Conservation (phyloP, 2,888 invertebrate species). For the Sinelater perroti region DNA sequence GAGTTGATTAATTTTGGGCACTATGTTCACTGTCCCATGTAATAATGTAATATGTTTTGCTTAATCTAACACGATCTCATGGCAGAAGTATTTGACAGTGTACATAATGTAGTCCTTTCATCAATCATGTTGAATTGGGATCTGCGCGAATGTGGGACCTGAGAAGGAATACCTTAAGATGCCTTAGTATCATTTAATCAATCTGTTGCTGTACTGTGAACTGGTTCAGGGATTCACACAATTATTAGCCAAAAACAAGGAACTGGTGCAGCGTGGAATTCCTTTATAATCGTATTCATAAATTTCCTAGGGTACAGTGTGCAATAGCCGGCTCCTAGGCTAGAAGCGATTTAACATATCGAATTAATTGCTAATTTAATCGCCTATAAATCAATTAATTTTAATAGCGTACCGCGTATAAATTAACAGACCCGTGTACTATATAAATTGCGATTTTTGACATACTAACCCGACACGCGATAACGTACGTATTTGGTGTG, state of each 20-base stretch:
- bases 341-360: conserved; percentile 19
- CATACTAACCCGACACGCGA: conserved; percentile 10
- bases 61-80: conserved; percentile 46
- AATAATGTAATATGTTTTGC: conserved; percentile 47
- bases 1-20: conserved; percentile 47
- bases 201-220: no score
- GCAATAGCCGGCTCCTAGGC: conserved; percentile 5
- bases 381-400: conserved; percentile 27
- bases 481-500: no score
- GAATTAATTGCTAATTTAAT: conserved; percentile 29
- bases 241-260: neutral
- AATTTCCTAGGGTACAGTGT: neutral
- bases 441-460: conserved; percentile 18
- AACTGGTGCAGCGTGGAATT: no score
- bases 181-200: conserved; percentile 13
- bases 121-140: conserved; percentile 40
- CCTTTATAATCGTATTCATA: neutral
- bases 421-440: conserved; percentile 21
- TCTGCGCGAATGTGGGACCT: conserved; percentile 16
- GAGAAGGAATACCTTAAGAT: conserved; percentile 18
- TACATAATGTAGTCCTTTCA: conserved; percentile 40
- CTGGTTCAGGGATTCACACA: no score
- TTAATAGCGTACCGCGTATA: conserved; percentile 22
- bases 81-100: conserved; percentile 39
- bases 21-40: conserved; percentile 44